A percentile compares a stretch with the other conserved stretches of the same genome.
Conservation (phyloP, 2,797 vertebrate species). For the Pelodytes ibericus region DNA sequence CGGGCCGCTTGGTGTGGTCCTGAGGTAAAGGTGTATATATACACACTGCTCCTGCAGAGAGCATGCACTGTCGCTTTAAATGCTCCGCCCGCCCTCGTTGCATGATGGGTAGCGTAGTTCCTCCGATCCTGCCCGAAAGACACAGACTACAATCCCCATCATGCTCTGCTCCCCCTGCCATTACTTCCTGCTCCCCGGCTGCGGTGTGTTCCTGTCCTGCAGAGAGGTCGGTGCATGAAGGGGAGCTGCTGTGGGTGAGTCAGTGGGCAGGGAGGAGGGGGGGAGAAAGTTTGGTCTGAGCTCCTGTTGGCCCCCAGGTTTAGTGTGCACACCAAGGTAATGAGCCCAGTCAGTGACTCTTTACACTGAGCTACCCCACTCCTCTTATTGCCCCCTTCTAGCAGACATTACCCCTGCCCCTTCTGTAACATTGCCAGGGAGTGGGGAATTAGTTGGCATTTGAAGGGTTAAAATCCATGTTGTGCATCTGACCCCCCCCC, state of each 20-base stretch:
- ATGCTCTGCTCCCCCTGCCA: not conserved
- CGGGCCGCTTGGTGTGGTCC: too few species aligned
- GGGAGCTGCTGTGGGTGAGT: not conserved
- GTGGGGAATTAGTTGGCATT: too few species aligned
- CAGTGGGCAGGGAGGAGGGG: not conserved
- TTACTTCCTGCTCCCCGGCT: not conserved
- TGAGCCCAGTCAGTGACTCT: too few species aligned
- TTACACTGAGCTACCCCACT: too few species aligned
- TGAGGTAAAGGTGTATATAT: too few species aligned
- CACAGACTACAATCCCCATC: constrained; percentile 44
- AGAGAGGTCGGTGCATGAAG: not conserved
- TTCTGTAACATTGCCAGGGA: too few species aligned
- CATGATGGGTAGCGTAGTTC: constrained; percentile 62
- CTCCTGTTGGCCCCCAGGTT: not conserved
- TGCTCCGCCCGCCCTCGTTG: not conserved
- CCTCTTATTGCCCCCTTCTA: too few species aligned
- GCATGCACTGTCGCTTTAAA: not conserved
- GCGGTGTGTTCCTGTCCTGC: not conserved
- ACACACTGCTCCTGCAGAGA: not conserved
- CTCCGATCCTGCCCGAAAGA: not conserved
- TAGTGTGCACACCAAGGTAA: too few species aligned
- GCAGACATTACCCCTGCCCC: too few species aligned
- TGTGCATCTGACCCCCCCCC: too few species aligned
- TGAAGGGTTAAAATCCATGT: too few species aligned
- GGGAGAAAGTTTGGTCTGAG: not conserved